Conservation (phyloP, 1,140 invertebrate species). For the Arion vulgaris region DNA sequence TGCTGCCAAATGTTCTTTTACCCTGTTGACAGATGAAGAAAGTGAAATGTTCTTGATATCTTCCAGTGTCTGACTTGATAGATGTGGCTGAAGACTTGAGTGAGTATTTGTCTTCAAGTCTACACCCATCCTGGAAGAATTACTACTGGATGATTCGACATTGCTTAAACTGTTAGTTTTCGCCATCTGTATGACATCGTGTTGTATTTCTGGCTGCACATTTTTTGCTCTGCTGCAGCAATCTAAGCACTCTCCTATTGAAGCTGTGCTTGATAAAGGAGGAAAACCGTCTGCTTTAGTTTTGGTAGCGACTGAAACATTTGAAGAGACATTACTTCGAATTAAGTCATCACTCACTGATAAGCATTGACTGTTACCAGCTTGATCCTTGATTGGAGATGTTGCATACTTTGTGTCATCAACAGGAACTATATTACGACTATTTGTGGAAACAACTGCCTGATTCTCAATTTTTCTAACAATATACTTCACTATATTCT, state of each 20-base stretch:
- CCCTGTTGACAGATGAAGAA: conserved; percentile 6
- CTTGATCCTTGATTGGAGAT: not conserved
- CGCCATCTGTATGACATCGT: not conserved
- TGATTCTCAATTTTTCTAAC: conserved; percentile 61
- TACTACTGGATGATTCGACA: not conserved
- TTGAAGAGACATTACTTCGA: not conserved
- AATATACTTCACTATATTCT: conserved; percentile 54
- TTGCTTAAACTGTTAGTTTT: not conserved
- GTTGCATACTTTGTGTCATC: not conserved
- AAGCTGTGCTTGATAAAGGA: not conserved
- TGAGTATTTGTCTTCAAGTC: not conserved
- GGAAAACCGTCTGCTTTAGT: not conserved
- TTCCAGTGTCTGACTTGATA: not conserved
- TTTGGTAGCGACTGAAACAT: not conserved
- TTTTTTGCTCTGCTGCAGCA: not conserved
- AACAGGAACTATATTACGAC: not conserved
- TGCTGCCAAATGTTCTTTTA: not conserved
- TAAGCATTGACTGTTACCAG: not conserved
- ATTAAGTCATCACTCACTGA: not conserved
- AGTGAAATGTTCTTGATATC: not conserved
- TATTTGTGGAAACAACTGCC: conserved; percentile 1
- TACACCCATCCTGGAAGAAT: not conserved
- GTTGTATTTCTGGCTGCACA: not conserved
- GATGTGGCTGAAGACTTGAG: not conserved
- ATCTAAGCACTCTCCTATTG: not conserved